A percentile compares a stretch with the other conserved stretches of the same genome.
Conservation (phyloP, 2,113 vertebrate species). For the Bufo gargarizans region DNA sequence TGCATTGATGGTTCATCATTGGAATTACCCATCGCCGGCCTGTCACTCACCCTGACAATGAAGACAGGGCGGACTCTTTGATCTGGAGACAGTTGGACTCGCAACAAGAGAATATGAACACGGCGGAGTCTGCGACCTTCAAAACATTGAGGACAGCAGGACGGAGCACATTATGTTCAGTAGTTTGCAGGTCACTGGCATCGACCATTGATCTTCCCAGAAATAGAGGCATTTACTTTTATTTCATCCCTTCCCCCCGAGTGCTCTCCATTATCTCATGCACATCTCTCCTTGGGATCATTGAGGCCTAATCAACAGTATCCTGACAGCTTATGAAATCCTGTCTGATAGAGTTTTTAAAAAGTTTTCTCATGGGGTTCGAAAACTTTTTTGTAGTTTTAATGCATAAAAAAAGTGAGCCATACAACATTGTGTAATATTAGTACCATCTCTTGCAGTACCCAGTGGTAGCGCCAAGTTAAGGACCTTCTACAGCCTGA, state of each 20-base stretch:
- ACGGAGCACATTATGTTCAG: constrained; percentile 24
- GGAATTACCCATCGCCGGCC: constrained; percentile 64
- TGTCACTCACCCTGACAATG: constrained; percentile 74
- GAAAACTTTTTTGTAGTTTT: too few relatives aligned
- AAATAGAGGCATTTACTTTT: constrained; percentile 50
- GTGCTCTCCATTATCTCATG: constrained; percentile 55
- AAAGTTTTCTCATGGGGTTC: background rate
- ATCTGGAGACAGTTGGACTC: constrained; percentile 67
- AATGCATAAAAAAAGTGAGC: too few relatives aligned
- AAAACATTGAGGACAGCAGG: constrained; percentile 37
- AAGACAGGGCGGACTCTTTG: constrained; percentile 68
- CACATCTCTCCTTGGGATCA: constrained; percentile 54
- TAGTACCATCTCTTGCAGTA: too few relatives aligned
- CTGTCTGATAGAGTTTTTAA: background rate
- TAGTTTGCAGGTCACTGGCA: constrained; percentile 54
- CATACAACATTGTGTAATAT: too few relatives aligned
- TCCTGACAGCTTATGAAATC: background rate
- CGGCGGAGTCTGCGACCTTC: constrained; percentile 59
- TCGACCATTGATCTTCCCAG: constrained; percentile 55
- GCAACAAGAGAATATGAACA: constrained; percentile 62
- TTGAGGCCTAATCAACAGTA: background rate
- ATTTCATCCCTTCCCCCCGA: constrained; percentile 37
- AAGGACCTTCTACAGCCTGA: too few relatives aligned
- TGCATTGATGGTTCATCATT: constrained; percentile 64
- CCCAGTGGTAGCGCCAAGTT: too few relatives aligned